Conservation (phyloP, 1,140 invertebrate genomes). For the Theocolax elegans region DNA sequence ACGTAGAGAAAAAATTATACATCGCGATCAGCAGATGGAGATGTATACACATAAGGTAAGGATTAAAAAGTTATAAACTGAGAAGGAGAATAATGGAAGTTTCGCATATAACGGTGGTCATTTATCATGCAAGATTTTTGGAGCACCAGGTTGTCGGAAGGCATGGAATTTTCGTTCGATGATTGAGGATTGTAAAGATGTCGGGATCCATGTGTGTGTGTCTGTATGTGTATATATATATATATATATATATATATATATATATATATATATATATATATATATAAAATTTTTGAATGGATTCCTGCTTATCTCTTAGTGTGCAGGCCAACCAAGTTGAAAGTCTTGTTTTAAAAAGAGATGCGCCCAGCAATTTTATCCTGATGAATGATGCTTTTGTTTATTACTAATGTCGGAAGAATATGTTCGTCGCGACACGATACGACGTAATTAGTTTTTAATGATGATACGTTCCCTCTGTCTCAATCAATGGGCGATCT, state of each 20-base stretch:
- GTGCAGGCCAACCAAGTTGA: not conserved
- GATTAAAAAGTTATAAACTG: slow-evolving; percentile 12
- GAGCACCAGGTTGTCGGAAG: slow-evolving; percentile 19
- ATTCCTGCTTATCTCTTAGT: no score
- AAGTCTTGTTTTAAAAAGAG: not conserved
- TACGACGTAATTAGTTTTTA: not conserved
- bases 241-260: no score
- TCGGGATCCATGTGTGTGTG: no score
- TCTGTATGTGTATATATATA: no score
- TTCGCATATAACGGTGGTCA: not conserved
- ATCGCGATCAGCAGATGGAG: not conserved
- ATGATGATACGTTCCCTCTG: no score
- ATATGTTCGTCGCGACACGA: not conserved
- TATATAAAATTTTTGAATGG: no score
- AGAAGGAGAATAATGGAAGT: not conserved
- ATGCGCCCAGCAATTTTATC: not conserved
- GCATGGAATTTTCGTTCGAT: not conserved
- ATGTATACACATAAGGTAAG: not conserved
- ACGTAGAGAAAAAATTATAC: no score
- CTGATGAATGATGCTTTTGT: not conserved
- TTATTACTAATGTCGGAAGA: no score
- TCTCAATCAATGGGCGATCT: no score
- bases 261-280: no score
- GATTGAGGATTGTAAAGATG: slow-evolving; percentile 15
- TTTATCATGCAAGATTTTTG: slow-evolving; percentile 21